Evolutionary conservation across 2,888 invertebrate species (phyloP).

Genomic region (Andrena minutula): DNA sequence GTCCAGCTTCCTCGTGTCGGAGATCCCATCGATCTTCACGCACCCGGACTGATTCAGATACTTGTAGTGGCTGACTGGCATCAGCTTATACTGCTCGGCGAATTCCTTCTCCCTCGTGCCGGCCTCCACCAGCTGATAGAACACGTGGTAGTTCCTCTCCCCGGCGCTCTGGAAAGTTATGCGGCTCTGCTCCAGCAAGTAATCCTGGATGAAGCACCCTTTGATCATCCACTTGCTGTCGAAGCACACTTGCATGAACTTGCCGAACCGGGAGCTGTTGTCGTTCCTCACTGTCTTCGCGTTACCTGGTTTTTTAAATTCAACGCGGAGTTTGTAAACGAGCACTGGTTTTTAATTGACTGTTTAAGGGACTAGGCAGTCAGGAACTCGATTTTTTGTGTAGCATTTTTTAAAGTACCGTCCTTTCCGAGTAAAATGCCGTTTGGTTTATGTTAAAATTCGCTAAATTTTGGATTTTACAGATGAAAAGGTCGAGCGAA

Average conservation of each 20-base stretch:
- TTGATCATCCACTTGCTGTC: constrained; percentile 95
- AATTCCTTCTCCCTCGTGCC: constrained; percentile 93
- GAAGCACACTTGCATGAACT: constrained; percentile 97
- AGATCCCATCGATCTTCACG: constrained; percentile 88
- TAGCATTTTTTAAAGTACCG: too few relatives aligned
- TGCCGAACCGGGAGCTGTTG: constrained; percentile 97
- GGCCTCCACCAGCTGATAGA: constrained; percentile 96
- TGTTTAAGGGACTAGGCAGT: too few relatives aligned
- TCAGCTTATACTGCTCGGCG: constrained; percentile 90
- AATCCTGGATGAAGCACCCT: constrained; percentile 96
- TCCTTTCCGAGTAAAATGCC: too few relatives aligned
- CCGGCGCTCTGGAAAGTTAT: constrained; percentile 95
- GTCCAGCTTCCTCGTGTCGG: constrained; percentile 91
- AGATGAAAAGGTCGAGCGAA: too few relatives aligned
- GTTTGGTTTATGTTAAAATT: too few relatives aligned
- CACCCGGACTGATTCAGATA: constrained; percentile 94
- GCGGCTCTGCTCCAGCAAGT: constrained; percentile 94
- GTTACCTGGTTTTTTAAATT: constrained; percentile 88
- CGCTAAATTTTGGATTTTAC: too few relatives aligned
- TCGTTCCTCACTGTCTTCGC: constrained; percentile 97
- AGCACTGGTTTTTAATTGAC: too few relatives aligned
- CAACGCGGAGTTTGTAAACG: background rate
- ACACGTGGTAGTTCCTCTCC: constrained; percentile 96
- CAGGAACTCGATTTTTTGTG: too few relatives aligned
- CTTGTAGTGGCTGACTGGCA: constrained; percentile 91